Conservation (phyloP, 2,888 invertebrate genomes). For the Diarsia dahlii region DNA sequence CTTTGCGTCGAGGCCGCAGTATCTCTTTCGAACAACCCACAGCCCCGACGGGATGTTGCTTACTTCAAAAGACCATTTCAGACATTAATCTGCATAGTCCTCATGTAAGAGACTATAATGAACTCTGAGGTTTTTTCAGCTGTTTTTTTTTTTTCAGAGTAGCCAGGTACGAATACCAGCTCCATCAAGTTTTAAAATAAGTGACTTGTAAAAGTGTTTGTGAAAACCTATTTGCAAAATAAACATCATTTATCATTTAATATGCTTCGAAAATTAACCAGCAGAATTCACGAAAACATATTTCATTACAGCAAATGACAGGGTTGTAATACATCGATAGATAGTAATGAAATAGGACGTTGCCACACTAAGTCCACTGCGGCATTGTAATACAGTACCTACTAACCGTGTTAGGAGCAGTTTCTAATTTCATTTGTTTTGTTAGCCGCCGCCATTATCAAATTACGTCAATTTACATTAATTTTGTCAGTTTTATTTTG, state of each 20-base stretch:
- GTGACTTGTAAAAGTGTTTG: too few relatives aligned
- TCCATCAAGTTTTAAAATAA: too few relatives aligned
- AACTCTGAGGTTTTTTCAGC: too few relatives aligned
- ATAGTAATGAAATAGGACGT: slow-evolving; percentile 22
- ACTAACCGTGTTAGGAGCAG: slow-evolving; percentile 28
- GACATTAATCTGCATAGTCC: too few relatives aligned
- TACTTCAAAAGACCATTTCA: too few relatives aligned
- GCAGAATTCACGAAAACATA: slow-evolving; percentile 12
- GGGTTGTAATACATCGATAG: slow-evolving; percentile 9
- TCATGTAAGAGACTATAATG: too few relatives aligned
- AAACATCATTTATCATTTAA: neutral
- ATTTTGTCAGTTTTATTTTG: slow-evolving; percentile 33
- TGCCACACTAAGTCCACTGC: slow-evolving; percentile 30
- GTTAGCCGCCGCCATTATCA: slow-evolving; percentile 18
- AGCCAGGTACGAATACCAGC: too few relatives aligned
- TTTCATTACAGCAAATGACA: slow-evolving; percentile 28
- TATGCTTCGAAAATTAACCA: neutral
- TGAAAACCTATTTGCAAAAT: too few relatives aligned
- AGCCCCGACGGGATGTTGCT: too few relatives aligned
- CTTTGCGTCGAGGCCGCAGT: too few relatives aligned
- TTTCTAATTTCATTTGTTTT: slow-evolving; percentile 55
- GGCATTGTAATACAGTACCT: slow-evolving; percentile 2
- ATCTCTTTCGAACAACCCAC: too few relatives aligned
- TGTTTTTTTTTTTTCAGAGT: too few relatives aligned
- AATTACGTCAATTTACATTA: slow-evolving; percentile 52